Evolutionary conservation across 2,888 invertebrate genomes (phyloP), one percentile per base, ranked within the genome.

Genomic region (Hypsopygia costalis): DNA sequence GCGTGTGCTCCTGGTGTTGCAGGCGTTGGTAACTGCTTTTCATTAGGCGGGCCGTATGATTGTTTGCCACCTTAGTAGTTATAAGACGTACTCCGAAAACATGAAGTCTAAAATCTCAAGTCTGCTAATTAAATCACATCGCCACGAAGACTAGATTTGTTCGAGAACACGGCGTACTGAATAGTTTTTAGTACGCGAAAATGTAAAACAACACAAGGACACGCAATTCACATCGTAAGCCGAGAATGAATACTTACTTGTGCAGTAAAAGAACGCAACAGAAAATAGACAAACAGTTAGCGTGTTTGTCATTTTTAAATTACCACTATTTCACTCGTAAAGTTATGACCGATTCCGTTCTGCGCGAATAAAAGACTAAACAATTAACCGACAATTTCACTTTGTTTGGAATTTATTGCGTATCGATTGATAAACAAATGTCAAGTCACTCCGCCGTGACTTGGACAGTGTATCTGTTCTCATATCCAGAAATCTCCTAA

Each of bases 301-400:
- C 40, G 77, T 66, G 80, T 85, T 88, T 69, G 82, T 70, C 87
- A 88, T 88, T 60, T 61, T 79, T 44, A 59, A 58, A 46, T 40
- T 7, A 51, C 47, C 44, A 49, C 57, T 57, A 66, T 62, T 63
- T 55, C 49, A 34, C 51, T 47, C 51, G 45, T 44, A n/a, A n/a
- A n/a, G n/a, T n/a, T n/a, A n/a, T n/a, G 53, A 70, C 67, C 64
- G 62, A 60, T 64, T 71, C 68, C 52, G 56, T 59, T 58, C 54
- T 53, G 53, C 46, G 58, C 64, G 45, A 50, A 46, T 50, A 56
- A 62, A 64, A 62, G 63, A 73, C 62, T 72, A 69, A 69, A 64
- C 55, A 69, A 75, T 64, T 54, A 80, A 70, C 60, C 54, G 51
- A 60, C 49, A 80, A 77, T 76, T 81, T 82, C 69, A 78, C 82